Evolutionary conservation across 2,113 vertebrate genomes (phyloP).

Genomic region (Callorhinus ursinus): DNA sequence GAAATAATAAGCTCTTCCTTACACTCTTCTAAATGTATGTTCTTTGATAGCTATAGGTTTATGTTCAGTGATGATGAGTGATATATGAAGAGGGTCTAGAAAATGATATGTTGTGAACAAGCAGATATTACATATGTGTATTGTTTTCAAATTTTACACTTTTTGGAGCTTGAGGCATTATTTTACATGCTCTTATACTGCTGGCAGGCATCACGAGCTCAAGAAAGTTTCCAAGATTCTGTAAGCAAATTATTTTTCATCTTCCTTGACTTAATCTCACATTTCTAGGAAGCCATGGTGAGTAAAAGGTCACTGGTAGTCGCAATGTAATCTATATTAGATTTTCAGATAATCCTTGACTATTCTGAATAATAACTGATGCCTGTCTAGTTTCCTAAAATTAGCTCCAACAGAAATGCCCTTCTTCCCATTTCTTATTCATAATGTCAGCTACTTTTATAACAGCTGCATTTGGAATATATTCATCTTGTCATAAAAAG

Average conservation of each 20-base stretch:
- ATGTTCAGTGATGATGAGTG: background rate
- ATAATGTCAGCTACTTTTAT: constrained; percentile 59
- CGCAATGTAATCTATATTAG: background rate
- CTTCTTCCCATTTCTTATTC: constrained; percentile 53
- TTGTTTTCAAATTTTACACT: constrained; percentile 1
- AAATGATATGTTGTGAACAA: background rate
- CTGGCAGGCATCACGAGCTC: background rate
- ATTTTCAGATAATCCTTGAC: constrained; percentile 40
- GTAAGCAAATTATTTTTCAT: background rate
- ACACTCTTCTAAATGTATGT: background rate
- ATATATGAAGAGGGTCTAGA: background rate
- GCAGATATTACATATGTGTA: background rate
- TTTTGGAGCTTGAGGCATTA: background rate
- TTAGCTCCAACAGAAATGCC: constrained; percentile 1
- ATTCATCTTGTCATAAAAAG: background rate
- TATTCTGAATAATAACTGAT: constrained; percentile 33
- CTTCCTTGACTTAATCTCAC: background rate
- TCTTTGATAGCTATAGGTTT: background rate
- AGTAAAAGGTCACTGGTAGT: background rate
- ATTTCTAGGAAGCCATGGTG: background rate
- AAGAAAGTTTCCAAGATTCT: constrained; percentile 26
- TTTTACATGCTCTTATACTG: background rate
- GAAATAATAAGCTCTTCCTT: background rate
- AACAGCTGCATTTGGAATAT: constrained; percentile 51
- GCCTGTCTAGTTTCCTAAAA: constrained; percentile 40